Evolutionary conservation across 1,140 invertebrate genomes (phyloP).

Genomic region (Fopius arisanus): DNA sequence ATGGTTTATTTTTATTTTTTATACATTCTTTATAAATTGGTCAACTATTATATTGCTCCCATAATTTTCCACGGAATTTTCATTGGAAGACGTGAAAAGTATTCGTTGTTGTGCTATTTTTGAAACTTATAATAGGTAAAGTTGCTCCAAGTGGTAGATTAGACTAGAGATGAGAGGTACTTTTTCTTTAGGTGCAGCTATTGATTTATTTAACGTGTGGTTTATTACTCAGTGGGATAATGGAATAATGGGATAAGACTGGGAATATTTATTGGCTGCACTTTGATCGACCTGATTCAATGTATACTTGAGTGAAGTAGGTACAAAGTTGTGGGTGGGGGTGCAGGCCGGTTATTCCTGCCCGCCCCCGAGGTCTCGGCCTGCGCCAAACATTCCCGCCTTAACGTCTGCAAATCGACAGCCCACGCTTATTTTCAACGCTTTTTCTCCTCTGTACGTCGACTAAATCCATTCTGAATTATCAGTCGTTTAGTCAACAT

Average conservation of each 20-base stretch:
- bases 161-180: too few relatives aligned
- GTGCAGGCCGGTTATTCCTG: constrained; percentile 20
- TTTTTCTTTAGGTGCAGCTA: too few relatives aligned
- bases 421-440: constrained; percentile 11
- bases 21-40: too few relatives aligned
- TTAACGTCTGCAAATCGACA: constrained; percentile 19
- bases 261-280: neutral
- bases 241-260: neutral
- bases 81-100: too few relatives aligned
- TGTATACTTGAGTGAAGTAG: neutral
- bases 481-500: constrained; percentile 29
- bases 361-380: constrained; percentile 29
- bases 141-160: too few relatives aligned
- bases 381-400: constrained; percentile 23
- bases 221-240: neutral
- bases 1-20: too few relatives aligned
- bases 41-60: too few relatives aligned
- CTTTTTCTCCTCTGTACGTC: neutral
- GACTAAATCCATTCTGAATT: constrained; percentile 35
- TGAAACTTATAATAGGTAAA: too few relatives aligned
- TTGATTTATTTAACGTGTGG: too few relatives aligned
- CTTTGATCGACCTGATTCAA: neutral
- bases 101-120: too few relatives aligned
- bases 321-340: constrained; percentile 8
- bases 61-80: too few relatives aligned